A percentile compares a stretch with the other conserved stretches of the same genome.
Evolutionary conservation across 2,888 invertebrate genomes (phyloP).

Genomic region (Platycheirus rosarum): DNA sequence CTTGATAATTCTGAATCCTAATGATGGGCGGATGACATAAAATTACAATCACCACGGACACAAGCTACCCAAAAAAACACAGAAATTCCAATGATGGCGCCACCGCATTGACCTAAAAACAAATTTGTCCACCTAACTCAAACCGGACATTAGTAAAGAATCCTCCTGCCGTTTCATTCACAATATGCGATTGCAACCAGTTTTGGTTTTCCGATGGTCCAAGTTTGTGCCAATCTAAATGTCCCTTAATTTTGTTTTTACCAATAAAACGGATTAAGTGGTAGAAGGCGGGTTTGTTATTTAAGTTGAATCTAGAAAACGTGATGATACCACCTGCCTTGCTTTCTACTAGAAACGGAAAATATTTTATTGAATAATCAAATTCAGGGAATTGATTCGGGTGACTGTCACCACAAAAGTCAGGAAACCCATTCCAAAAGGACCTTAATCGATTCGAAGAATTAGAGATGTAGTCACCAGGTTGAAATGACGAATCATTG

Average conservation of each 20-base stretch:
- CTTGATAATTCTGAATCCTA: background rate
- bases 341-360: conserved; percentile 73
- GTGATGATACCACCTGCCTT: background rate
- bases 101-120: conserved; percentile 9
- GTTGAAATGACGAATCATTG: background rate
- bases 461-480: background rate
- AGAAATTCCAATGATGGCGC: conserved; percentile 1
- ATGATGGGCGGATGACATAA: conserved; percentile 14
- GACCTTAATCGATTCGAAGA: conserved; percentile 47
- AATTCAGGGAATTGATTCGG: conserved; percentile 36
- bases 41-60: conserved; percentile 16
- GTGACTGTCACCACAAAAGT: conserved; percentile 78
- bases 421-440: background rate
- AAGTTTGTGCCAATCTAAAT: background rate
- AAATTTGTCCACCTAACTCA: background rate
- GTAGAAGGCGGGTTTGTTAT: background rate
- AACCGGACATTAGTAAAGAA: background rate
- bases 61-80: background rate
- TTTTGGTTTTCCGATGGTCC: conserved; percentile 76
- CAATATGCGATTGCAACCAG: conserved; percentile 67
- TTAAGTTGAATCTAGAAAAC: background rate
- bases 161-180: background rate
- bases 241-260: background rate
- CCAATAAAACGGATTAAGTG: conserved; percentile 8
- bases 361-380: conserved; percentile 42